These are phyloP conservation scores for Cariama cristata DNA, from an alignment of 2,113 vertebrate species.

Conservation along the genomic window DNA sequence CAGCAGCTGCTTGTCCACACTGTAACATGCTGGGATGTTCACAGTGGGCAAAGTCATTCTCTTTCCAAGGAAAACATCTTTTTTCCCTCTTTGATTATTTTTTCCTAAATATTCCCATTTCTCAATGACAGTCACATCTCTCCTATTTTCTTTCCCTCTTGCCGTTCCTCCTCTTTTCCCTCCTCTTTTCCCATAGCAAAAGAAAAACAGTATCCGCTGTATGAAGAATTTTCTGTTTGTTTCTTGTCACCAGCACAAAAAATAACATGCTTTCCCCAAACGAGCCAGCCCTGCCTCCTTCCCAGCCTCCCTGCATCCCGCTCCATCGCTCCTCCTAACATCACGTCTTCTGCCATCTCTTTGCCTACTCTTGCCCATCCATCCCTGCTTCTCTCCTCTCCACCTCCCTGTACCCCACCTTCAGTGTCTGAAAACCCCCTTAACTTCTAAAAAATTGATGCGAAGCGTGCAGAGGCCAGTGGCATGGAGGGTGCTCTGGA, in stretches of 20 bases:
- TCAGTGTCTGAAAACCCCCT: background rate
- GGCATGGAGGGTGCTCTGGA: background rate
- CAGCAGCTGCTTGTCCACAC: background rate
- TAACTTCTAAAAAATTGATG: background rate
- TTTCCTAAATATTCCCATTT: background rate
- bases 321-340: background rate
- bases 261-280: background rate
- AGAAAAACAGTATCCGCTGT: background rate
- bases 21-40: background rate
- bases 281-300: background rate
- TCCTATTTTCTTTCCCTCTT: background rate
- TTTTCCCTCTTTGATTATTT: background rate
- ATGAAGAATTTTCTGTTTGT: background rate
- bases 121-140: background rate
- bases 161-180: background rate
- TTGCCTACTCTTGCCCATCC: background rate
- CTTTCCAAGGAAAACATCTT: background rate
- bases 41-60: background rate
- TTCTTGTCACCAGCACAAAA: background rate
- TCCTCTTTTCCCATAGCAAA: background rate
- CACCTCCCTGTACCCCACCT: background rate
- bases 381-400: background rate
- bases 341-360: background rate
- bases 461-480: fast-evolving
- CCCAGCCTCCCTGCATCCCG: background rate